Percentiles rank a stretch among this genome's conserved stretches.
Evolutionary conservation across 2,113 vertebrate genomes (phyloP).

Genomic region (Solea senegalensis): DNA sequence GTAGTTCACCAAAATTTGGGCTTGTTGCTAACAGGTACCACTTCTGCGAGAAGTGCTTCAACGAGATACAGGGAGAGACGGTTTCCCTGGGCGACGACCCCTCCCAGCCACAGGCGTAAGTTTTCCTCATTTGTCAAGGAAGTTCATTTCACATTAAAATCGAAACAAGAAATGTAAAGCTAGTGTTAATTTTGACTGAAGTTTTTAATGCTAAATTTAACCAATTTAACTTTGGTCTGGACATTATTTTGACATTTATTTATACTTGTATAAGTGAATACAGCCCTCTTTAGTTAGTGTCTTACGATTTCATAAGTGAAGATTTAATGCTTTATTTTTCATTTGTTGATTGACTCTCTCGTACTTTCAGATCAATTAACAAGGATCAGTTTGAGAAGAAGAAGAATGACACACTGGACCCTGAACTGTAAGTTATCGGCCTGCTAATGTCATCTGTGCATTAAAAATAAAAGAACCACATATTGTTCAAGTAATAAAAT

Average conservation of each 20-base stretch:
- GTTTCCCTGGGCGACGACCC: constrained; percentile 99
- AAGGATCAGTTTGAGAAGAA: constrained; percentile 99
- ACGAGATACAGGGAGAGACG: constrained; percentile 98
- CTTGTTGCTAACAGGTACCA: constrained; percentile 99
- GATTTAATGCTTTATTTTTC: not conserved
- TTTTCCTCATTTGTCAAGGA: constrained; percentile 41
- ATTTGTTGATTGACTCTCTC: not conserved
- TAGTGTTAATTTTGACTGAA: too few species aligned
- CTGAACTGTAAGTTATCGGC: constrained; percentile 90
- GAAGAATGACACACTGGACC: constrained; percentile 98
- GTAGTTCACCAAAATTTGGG: constrained; percentile 99
- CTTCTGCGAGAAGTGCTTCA: constrained; percentile 99
- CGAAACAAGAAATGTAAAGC: too few species aligned
- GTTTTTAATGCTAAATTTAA: too few species aligned
- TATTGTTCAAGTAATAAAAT: not conserved
- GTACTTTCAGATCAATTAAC: constrained; percentile 90
- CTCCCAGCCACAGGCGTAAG: constrained; percentile 98
- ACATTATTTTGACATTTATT: not conserved
- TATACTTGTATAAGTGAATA: not conserved
- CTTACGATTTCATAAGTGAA: too few species aligned
- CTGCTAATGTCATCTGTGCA: not conserved
- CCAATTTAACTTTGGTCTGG: not conserved
- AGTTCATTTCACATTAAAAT: too few species aligned
- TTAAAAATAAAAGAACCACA: not conserved
- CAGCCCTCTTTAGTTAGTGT: too few species aligned